Evolutionary conservation across 2,113 vertebrate genomes (phyloP).

Genomic region (Guaruba guarouba): DNA sequence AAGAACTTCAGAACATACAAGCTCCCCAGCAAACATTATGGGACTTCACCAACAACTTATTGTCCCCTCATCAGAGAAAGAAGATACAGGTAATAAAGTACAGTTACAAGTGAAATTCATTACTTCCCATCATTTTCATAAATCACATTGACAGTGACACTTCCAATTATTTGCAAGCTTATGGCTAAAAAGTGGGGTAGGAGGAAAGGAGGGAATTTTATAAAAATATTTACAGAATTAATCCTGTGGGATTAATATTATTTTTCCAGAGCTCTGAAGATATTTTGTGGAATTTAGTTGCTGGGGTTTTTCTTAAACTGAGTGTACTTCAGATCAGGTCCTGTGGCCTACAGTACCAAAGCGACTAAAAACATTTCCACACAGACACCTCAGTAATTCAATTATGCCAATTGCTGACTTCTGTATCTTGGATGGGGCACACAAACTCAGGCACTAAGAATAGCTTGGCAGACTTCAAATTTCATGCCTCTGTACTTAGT

Average conservation of each 20-base stretch:
- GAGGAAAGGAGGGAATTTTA: background rate
- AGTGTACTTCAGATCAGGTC: background rate
- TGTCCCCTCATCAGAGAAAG: background rate
- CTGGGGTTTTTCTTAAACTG: background rate
- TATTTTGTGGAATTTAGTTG: background rate
- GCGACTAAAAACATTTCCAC: background rate
- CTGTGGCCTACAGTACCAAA: background rate
- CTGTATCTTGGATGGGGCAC: background rate
- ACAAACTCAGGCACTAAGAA: background rate
- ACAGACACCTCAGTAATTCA: background rate
- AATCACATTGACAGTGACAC: background rate
- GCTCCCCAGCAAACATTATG: background rate
- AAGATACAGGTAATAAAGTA: background rate
- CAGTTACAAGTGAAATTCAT: background rate
- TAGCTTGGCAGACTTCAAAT: background rate
- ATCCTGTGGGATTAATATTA: background rate
- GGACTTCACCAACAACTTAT: background rate
- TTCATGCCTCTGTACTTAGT: background rate
- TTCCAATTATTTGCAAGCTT: background rate
- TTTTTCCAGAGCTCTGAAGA: background rate
- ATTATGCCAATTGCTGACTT: background rate
- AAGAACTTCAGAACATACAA: background rate
- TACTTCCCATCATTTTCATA: background rate
- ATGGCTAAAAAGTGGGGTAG: background rate
- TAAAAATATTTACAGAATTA: background rate